Base-by-base conservation (phyloP, 1,140 invertebrate species). In the Drosophila willistoni region DNA sequence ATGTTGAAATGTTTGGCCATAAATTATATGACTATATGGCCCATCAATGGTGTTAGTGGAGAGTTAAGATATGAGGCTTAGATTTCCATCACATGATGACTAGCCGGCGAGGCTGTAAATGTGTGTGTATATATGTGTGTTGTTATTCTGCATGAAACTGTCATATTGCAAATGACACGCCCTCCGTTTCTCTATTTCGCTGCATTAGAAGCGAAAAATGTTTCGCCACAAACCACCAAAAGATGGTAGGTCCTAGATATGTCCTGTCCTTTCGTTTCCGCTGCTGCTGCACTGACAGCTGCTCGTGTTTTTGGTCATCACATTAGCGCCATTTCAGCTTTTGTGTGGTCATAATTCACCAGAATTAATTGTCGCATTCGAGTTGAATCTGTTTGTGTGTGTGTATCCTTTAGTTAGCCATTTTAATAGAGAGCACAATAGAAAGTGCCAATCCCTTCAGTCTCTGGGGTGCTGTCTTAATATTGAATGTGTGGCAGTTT, bases 341-440 rank as follows among this genome's bases (percentile, higher is more conserved):
- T 63, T 77, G 84, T 68, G 83, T 68, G 83, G 80, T 83, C 84
- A 87, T 87, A 87, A 87, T 87, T 87, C 83, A 87, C 84, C 68
- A 59, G 83, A 87, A 87, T 89, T 89, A 87, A 87, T 87, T 87
- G 84, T 87, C 79, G 79, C 79, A 82, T 74, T 86, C 75, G 68
- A 73, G 69, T 68, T 76, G 68, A 67, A n/a, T n/a, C n/a, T n/a
- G n/a, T n/a, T n/a, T 64, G 65, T 39, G n/a, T n/a, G n/a, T n/a
- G n/a, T n/a, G 65, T n/a, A n/a, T n/a, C n/a, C n/a, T n/a, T n/a
- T n/a, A n/a, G n/a, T n/a, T n/a, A n/a, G n/a, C n/a, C n/a, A n/a
- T n/a, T n/a, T n/a, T n/a, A n/a, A n/a, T n/a, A n/a, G n/a, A n/a
- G n/a, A n/a, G n/a, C n/a, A n/a, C n/a, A n/a, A n/a, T n/a, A n/a